A percentile compares a stretch with the other conserved stretches of the same genome.
phyloP scores from a whole-genome alignment of 2,888 invertebrate genomes.

The Trichogramma evanescens region DNA sequence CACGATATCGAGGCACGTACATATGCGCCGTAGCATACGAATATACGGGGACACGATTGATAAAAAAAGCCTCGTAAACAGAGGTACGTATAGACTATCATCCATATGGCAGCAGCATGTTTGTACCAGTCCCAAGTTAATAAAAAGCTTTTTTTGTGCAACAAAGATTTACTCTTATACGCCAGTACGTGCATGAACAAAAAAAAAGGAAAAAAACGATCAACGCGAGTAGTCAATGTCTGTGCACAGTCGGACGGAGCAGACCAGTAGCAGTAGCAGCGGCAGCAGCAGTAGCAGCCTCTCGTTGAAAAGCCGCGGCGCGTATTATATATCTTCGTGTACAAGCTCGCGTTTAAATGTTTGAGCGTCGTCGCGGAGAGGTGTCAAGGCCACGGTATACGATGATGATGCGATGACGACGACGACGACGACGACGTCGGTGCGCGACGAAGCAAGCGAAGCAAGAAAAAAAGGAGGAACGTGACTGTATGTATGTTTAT shows the following conservation, averaged over 20 bases:
- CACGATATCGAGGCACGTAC: no score
- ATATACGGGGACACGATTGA: no score
- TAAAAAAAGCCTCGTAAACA: no score
- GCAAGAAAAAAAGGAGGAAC: neutral
- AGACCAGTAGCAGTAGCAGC: neutral
- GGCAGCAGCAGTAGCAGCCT: neutral
- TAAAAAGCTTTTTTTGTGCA: no score
- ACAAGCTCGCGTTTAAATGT: neutral
- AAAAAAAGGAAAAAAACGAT: neutral
- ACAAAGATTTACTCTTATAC: no score
- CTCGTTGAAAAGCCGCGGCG: neutral
- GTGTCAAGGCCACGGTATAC: slow-evolving; percentile 14
- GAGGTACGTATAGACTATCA: no score
- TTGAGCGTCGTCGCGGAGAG: neutral
- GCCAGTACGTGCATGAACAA: neutral
- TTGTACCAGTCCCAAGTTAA: no score
- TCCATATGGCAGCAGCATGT: no score
- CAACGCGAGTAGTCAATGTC: slow-evolving; percentile 11
- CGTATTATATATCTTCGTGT: neutral
- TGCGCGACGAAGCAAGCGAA: neutral
- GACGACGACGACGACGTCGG: neutral
- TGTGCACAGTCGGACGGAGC: slow-evolving; percentile 5
- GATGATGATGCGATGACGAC: neutral
- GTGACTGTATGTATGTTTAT: no score
- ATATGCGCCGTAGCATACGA: no score